Evolutionary conservation across 37 sponge, comb jelly and placozoan species (phyloP).

Genomic region (Trichoplax adhaerens): DNA sequence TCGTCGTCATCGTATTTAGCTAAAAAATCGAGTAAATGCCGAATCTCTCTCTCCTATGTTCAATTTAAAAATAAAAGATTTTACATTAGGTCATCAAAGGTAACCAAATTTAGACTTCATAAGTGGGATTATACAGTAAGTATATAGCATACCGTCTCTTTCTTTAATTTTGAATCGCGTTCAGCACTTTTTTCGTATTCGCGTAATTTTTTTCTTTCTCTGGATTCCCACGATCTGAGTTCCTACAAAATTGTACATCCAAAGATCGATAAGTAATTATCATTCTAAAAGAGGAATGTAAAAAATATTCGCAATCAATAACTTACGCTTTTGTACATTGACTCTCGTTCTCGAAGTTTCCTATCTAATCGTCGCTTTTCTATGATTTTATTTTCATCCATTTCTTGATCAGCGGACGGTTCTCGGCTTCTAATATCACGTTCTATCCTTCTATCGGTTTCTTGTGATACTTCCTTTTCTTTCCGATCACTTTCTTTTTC

Average conservation of each 20-base stretch:
- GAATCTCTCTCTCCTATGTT: constrained; percentile 32
- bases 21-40: constrained; percentile 32
- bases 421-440: neutral
- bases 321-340: neutral
- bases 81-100: neutral
- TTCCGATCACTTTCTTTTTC: constrained; percentile 13
- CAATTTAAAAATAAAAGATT: neutral
- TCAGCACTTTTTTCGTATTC: constrained; percentile 50
- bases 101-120: too few species aligned
- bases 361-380: neutral
- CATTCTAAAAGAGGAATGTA: too few species aligned
- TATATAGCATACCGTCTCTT: constrained; percentile 34
- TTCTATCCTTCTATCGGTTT: neutral
- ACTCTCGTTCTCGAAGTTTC: neutral
- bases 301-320: too few species aligned
- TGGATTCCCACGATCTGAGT: constrained; percentile 42
- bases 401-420: neutral
- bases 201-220: constrained; percentile 55
- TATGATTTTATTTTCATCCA: constrained; percentile 1
- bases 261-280: too few species aligned
- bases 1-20: constrained; percentile 87
- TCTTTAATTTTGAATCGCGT: constrained; percentile 44
- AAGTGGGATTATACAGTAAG: neutral
- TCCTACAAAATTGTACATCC: too few species aligned
- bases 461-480: neutral